A percentile compares a stretch with the other conserved stretches of the same genome.
phyloP scores from a whole-genome alignment of 2,113 vertebrate species.

The Gobio gobio region DNA sequence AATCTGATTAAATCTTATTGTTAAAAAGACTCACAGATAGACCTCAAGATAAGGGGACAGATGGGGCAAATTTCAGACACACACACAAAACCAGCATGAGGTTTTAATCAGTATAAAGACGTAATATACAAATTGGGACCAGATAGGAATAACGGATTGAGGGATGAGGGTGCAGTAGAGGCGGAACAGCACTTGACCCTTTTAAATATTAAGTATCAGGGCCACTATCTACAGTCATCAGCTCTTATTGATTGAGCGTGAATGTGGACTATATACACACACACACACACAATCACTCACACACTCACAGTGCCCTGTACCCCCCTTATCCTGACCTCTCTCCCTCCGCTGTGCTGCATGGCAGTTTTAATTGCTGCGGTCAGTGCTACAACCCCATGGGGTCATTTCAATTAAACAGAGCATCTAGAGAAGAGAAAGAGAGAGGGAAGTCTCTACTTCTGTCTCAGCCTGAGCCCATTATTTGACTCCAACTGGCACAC shows the following conservation, averaged over 20 bases:
- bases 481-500: neutral
- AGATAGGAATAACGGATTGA: neutral
- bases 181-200: conserved; percentile 48
- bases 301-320: conserved; percentile 15
- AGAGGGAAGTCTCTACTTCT: conserved; percentile 37
- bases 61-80: neutral
- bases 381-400: conserved; percentile 48
- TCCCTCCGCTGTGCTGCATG: conserved; percentile 41
- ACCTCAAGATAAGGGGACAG: neutral
- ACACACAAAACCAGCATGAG: conserved; percentile 3
- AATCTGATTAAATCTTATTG: neutral
- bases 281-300: conserved; percentile 33
- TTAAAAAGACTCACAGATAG: neutral
- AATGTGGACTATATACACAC: conserved; percentile 43
- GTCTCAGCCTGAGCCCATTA: conserved; percentile 22
- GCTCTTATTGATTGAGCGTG: conserved; percentile 45
- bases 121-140: conserved; percentile 7
- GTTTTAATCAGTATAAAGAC: conserved; percentile 23
- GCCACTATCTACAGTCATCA: conserved; percentile 49
- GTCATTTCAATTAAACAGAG: conserved; percentile 59
- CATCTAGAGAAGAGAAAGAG: conserved; percentile 24
- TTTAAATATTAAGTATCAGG: conserved; percentile 57
- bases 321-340: conserved; percentile 32
- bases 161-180: conserved; percentile 8
- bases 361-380: conserved; percentile 68